These are phyloP conservation scores for Ophion ellenae DNA, from an alignment of 2,888 invertebrate species.

Conservation along the genomic window DNA sequence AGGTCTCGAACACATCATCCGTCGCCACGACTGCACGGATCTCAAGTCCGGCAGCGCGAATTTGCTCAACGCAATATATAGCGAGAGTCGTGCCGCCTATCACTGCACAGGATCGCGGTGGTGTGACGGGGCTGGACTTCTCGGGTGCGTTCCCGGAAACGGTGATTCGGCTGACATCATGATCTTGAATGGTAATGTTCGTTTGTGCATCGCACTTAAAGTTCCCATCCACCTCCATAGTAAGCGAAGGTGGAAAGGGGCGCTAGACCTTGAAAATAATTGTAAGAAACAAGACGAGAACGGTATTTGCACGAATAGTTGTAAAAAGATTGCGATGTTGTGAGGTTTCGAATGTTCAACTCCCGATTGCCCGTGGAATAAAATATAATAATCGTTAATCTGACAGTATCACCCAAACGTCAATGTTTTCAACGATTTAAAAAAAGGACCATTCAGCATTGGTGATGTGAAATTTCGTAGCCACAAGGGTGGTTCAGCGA, in stretches of 20 bases:
- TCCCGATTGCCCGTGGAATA: too few relatives aligned
- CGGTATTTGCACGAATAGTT: background rate
- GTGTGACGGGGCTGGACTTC: background rate
- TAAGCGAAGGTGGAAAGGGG: background rate
- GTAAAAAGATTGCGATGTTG: background rate
- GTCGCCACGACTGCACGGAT: slow-evolving; percentile 14
- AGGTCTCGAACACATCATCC: slow-evolving; percentile 7
- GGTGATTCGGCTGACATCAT: too few relatives aligned
- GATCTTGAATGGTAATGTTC: background rate
- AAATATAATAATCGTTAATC: too few relatives aligned
- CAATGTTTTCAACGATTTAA: too few relatives aligned
- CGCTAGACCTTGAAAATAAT: background rate
- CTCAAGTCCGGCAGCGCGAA: slow-evolving; percentile 8
- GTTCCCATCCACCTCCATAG: background rate
- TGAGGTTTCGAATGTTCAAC: background rate
- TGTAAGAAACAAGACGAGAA: background rate
- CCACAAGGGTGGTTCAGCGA: background rate
- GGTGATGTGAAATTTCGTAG: background rate
- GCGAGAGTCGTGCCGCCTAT: slow-evolving; percentile 21
- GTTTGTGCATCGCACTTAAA: background rate
- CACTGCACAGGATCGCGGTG: background rate
- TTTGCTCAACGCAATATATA: slow-evolving; percentile 18
- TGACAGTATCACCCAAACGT: background rate
- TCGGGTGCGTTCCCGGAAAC: background rate
- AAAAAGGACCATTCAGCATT: too few relatives aligned